A percentile compares a stretch with the other conserved stretches of the same genome.
Conservation (phyloP, 2,888 invertebrate genomes). For the Phyllotreta striolata region DNA sequence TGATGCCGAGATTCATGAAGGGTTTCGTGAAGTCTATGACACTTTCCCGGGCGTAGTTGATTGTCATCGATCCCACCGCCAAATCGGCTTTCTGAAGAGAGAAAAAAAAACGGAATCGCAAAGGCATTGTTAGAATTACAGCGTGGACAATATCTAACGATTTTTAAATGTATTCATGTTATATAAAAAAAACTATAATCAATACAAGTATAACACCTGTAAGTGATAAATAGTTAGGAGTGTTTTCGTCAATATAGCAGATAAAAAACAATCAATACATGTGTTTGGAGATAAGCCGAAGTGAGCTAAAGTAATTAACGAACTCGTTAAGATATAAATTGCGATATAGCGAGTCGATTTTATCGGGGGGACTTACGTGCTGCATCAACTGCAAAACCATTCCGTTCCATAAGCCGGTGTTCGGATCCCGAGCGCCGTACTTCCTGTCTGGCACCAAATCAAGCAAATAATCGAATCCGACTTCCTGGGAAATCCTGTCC, state of each 20-base stretch:
- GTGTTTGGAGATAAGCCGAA: too few species aligned
- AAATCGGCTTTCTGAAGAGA: slow-evolving; percentile 91
- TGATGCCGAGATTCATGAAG: slow-evolving; percentile 90
- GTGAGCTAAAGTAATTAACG: too few species aligned
- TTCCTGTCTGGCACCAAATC: slow-evolving; percentile 76
- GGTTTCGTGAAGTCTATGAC: slow-evolving; percentile 93
- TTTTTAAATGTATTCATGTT: not conserved
- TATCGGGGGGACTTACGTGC: slow-evolving; percentile 66
- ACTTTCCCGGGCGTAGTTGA: slow-evolving; percentile 86
- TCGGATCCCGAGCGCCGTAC: slow-evolving; percentile 70
- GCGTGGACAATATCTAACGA: not conserved
- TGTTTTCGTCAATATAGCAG: not conserved
- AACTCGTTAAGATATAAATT: too few species aligned
- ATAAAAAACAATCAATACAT: slow-evolving; percentile 1
- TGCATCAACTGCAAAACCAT: slow-evolving; percentile 76
- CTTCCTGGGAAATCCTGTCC: slow-evolving; percentile 70
- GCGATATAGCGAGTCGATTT: not conserved
- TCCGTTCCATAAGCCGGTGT: slow-evolving; percentile 72
- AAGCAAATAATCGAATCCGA: slow-evolving; percentile 76
- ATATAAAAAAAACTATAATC: slow-evolving; percentile 1
- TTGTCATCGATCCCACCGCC: slow-evolving; percentile 89
- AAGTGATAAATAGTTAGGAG: too few species aligned
- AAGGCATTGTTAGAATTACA: too few species aligned
- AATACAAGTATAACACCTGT: not conserved
- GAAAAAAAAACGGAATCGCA: too few species aligned